A percentile compares a stretch with the other conserved stretches of the same genome.
Evolutionary conservation across 2,113 vertebrate genomes (phyloP).

Genomic region (Mastomys coucha): DNA sequence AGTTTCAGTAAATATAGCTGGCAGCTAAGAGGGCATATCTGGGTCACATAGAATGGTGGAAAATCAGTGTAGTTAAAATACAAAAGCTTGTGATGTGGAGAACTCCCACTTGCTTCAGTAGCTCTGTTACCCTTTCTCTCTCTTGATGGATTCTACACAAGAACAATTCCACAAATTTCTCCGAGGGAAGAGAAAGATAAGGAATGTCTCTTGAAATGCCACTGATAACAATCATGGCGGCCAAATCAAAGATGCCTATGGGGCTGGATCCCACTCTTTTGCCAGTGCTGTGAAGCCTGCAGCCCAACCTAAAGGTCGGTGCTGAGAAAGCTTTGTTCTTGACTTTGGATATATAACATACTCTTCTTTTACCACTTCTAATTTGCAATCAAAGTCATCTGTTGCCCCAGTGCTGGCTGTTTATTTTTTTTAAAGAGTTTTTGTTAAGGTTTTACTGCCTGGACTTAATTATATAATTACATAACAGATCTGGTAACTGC

Average conservation of each 20-base stretch:
- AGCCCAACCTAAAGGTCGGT: neutral
- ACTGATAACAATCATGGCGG: neutral
- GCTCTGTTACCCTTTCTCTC: neutral
- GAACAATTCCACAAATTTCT: neutral
- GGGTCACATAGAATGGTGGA: neutral
- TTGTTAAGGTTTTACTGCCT: constrained; percentile 80
- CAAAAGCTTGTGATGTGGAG: neutral
- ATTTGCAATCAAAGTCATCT: constrained; percentile 58
- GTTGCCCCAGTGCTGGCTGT: constrained; percentile 35
- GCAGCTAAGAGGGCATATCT: neutral
- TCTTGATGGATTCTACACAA: neutral
- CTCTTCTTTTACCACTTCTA: neutral
- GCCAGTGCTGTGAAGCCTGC: neutral
- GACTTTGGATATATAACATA: neutral
- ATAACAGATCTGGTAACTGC: constrained; percentile 78
- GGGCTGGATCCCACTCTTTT: neutral
- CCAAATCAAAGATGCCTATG: neutral
- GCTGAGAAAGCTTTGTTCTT: neutral
- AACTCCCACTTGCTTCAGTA: neutral
- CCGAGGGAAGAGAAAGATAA: neutral
- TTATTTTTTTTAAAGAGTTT: constrained; percentile 80
- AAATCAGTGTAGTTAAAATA: constrained; percentile 41
- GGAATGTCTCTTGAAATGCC: neutral
- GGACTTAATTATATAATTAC: constrained; percentile 81
- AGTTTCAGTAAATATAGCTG: neutral